phyloP scores from a whole-genome alignment of 1,140 invertebrate genomes.

The Conus betulinus region DNA sequence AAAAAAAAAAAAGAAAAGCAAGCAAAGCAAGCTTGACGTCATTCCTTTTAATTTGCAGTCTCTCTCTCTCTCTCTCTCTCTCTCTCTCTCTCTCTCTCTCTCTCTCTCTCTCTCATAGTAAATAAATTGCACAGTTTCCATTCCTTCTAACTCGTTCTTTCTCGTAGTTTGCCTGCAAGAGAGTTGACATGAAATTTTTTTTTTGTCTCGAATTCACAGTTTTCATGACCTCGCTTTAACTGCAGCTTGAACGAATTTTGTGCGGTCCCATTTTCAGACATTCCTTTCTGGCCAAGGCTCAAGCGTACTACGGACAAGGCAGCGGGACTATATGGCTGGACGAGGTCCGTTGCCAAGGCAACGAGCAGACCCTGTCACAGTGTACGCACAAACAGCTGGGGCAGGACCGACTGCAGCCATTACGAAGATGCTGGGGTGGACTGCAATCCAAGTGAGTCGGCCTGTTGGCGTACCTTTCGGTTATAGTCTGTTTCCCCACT shows the following conservation, averaged over 20 bases:
- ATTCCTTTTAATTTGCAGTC: no score
- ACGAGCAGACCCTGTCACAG: neutral
- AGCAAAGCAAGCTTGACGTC: no score
- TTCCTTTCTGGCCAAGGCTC: neutral
- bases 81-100: neutral
- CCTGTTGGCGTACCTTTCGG: no score
- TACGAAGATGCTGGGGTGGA: constrained; percentile 61
- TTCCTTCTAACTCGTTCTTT: no score
- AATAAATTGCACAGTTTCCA: neutral
- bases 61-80: neutral
- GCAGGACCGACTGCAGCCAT: constrained; percentile 55
- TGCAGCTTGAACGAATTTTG: no score
- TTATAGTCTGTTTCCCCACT: no score
- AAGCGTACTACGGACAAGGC: constrained; percentile 2
- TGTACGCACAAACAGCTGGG: constrained; percentile 79
- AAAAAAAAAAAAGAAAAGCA: no score
- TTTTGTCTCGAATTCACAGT: no score
- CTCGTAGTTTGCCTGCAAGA: no score
- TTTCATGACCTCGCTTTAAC: neutral
- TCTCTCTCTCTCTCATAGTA: neutral
- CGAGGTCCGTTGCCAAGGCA: constrained; percentile 21
- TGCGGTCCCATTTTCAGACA: neutral
- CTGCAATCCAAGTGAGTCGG: constrained; percentile 44
- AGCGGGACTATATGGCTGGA: constrained; percentile 19
- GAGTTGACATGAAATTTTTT: no score